These are phyloP conservation scores for Spodoptera litura DNA, from an alignment of 1,140 invertebrate species.

Conservation along the genomic window DNA sequence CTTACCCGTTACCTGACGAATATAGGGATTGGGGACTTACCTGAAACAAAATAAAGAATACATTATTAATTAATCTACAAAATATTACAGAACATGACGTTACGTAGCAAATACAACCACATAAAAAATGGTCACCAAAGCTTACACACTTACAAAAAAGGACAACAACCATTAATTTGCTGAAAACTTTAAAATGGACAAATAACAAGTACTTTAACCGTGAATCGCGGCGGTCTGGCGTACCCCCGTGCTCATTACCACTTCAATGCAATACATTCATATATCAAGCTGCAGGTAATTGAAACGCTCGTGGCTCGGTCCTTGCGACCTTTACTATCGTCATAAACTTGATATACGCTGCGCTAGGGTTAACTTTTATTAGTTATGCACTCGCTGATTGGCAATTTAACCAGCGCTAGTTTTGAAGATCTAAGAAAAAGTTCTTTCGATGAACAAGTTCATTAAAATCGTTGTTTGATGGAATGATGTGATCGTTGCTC, in stretches of 20 bases:
- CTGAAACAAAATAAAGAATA: conserved; percentile 24
- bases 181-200: conserved; percentile 24
- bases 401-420: not conserved
- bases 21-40: conserved; percentile 29
- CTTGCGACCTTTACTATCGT: conserved; percentile 32
- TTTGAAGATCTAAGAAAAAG: not conserved
- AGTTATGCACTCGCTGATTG: conserved; percentile 26
- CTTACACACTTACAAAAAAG: not conserved
- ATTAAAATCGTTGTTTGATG: too few relatives aligned
- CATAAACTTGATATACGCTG: conserved; percentile 27
- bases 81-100: not conserved
- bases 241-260: conserved; percentile 35
- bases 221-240: conserved; percentile 18
- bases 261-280: conserved; percentile 22
- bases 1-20: conserved; percentile 18
- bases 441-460: not conserved
- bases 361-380: conserved; percentile 30
- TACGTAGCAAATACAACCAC: not conserved
- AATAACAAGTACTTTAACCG: conserved; percentile 25
- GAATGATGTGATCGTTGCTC: too few relatives aligned
- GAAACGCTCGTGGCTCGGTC: conserved; percentile 21
- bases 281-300: conserved; percentile 36
- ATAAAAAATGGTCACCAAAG: not conserved
- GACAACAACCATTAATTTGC: not conserved
- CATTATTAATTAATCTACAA: conserved; percentile 7